Evolutionary conservation across 1,140 invertebrate genomes (phyloP).

Genomic region (Cherax destructor): DNA sequence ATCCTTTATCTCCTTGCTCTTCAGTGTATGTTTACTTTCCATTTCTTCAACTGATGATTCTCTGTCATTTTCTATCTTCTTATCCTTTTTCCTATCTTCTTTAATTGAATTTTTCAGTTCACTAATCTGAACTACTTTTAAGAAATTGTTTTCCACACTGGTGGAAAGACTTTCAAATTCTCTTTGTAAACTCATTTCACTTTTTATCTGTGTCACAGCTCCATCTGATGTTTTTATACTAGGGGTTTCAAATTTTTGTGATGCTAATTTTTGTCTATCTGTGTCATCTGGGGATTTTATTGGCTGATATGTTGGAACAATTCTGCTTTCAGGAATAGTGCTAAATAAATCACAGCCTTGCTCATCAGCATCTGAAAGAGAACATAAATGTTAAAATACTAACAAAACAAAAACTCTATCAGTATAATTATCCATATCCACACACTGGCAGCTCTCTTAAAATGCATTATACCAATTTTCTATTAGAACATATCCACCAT

Average conservation of each 20-base stretch:
- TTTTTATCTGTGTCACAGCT: not conserved
- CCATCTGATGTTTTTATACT: not conserved
- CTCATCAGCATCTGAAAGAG: slow-evolving; percentile 48
- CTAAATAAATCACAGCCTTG: slow-evolving; percentile 64
- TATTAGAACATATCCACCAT: no score
- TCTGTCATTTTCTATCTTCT: not conserved
- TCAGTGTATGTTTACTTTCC: not conserved
- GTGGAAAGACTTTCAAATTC: not conserved
- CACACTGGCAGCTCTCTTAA: no score
- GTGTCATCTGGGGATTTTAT: slow-evolving; percentile 3
- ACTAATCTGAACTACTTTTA: not conserved
- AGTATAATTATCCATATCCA: no score
- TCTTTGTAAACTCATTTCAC: not conserved
- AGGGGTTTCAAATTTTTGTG: not conserved
- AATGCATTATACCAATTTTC: no score
- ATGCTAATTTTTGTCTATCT: not conserved
- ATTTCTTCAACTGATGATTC: not conserved
- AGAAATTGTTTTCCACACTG: not conserved
- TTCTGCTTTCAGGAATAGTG: slow-evolving; percentile 34
- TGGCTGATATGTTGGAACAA: not conserved
- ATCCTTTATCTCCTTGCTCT: not conserved
- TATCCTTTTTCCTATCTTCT: not conserved
- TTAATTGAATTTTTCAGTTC: slow-evolving; percentile 6
- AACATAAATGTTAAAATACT: not conserved
- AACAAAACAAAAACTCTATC: not conserved